Evolutionary conservation across 2,888 invertebrate species (phyloP), one percentile per base, ranked within the genome.

Genomic region (Siphonodentalium dalli): DNA sequence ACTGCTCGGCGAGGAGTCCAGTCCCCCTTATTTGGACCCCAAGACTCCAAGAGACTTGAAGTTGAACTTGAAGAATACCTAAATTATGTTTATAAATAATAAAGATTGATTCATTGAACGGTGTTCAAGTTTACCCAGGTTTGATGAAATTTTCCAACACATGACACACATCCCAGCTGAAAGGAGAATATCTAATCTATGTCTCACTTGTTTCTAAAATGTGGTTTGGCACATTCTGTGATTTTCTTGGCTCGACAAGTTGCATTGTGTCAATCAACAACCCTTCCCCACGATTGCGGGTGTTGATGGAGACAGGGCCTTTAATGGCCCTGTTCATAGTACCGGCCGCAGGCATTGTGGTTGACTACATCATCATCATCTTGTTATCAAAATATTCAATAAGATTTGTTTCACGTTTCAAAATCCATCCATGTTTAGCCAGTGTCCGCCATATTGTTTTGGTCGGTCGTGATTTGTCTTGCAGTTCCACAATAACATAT

Each of bases 231-330:
- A 72, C 69, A 38, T 62, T 61, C 37, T 63, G 58, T 13, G 56
- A 54, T 61, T 74, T 71, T 39, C 65, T 61, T 2, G 76, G 71
- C 54, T 78, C 78, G 23, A 77, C 74, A 21, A 75, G 54, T 57
- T 76, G 68, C 66, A 75, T 69, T 2, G 70, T 74, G 42, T 75
- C 72, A n/a, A 76, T 61, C 27, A 75, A 54, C 21, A 71, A 53
- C 13, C 65, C 66, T 18, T 59, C 46, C 34, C 46, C 53, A 37
- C 54, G 58, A 18, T 43, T 47, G 15, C 53, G 50, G 13, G 52
- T 29, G 7, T 47, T 45, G 11, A 51, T 59, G 23, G 62, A 63
- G 18, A 65, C 15, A 40, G 66, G 70, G 52, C 63, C 61, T 26
- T 46, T 31, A 28, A 54, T 37, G 26, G 57, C 37, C 53, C 68